phyloP scores from a whole-genome alignment of 2,888 invertebrate species.

The Dryomyza anilis region DNA sequence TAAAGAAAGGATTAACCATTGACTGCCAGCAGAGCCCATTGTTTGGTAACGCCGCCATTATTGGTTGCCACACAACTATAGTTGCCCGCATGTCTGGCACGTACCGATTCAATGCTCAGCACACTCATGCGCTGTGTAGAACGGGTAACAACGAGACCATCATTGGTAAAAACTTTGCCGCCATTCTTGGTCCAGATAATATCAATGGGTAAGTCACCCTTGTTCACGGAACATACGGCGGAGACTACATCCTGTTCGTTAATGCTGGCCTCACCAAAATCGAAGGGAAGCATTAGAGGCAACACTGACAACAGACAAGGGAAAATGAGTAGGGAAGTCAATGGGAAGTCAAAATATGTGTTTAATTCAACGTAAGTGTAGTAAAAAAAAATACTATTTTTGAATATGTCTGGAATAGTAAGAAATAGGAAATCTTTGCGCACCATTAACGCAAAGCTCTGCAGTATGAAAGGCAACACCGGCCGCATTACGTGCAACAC shows the following conservation, averaged over 20 bases:
- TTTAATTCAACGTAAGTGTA: not conserved
- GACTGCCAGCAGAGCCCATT: constrained; percentile 66
- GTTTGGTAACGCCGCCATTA: constrained; percentile 65
- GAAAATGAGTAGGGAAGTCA: not conserved
- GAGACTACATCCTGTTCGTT: constrained; percentile 75
- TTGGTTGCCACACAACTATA: constrained; percentile 71
- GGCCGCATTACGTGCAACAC: constrained; percentile 73
- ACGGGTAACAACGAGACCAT: constrained; percentile 65
- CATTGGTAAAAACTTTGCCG: constrained; percentile 61
- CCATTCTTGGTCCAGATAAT: constrained; percentile 73
- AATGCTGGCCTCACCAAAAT: constrained; percentile 72
- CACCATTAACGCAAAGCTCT: constrained; percentile 75
- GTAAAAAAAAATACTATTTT: not conserved
- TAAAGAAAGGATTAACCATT: constrained; percentile 65
- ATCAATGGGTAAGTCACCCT: constrained; percentile 78
- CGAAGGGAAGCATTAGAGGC: constrained; percentile 74
- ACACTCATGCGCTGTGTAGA: constrained; percentile 70
- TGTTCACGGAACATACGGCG: constrained; percentile 72
- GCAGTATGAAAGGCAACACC: constrained; percentile 73
- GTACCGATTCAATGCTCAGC: constrained; percentile 68
- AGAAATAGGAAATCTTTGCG: not conserved
- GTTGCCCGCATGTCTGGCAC: constrained; percentile 68
- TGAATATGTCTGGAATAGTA: not conserved
- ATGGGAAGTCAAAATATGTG: too few species aligned
- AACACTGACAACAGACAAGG: constrained; percentile 62